phyloP scores from a whole-genome alignment of 1,140 invertebrate genomes.

The Danaus melanippus region DNA sequence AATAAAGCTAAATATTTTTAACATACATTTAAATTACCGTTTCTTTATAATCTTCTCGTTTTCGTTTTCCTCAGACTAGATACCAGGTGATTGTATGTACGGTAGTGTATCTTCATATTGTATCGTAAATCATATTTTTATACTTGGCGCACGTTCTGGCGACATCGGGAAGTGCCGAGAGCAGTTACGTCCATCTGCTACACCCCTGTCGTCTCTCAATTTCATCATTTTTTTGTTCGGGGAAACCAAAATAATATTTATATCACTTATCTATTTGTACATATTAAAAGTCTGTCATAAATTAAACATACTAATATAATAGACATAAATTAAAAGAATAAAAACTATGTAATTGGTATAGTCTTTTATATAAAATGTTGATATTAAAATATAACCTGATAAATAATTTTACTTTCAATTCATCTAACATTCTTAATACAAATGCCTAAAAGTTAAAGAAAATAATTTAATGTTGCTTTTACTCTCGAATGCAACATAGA shows the following conservation, averaged over 20 bases:
- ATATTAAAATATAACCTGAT: too few relatives aligned
- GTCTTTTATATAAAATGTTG: too few relatives aligned
- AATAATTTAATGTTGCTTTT: slow-evolving; percentile 12
- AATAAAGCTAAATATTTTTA: background rate
- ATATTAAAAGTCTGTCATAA: too few relatives aligned
- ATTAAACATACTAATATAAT: too few relatives aligned
- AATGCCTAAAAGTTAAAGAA: slow-evolving; percentile 13
- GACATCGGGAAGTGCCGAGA: slow-evolving; percentile 30
- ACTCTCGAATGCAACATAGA: slow-evolving; percentile 15
- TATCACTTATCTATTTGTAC: too few relatives aligned
- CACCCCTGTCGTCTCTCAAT: slow-evolving; percentile 49
- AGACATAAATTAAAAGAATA: too few relatives aligned
- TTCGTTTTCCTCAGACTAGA: slow-evolving; percentile 14
- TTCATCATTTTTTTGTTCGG: slow-evolving; percentile 55
- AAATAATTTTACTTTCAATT: too few relatives aligned
- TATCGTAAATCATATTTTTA: slow-evolving; percentile 61
- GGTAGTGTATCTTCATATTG: slow-evolving; percentile 42
- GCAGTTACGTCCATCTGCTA: slow-evolving; percentile 60
- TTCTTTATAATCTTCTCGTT: slow-evolving; percentile 11
- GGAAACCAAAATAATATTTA: background rate
- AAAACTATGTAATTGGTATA: too few relatives aligned
- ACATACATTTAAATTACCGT: slow-evolving; percentile 1
- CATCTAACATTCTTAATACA: background rate
- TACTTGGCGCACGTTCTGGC: slow-evolving; percentile 47
- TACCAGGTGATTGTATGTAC: slow-evolving; percentile 9